phyloP scores from a whole-genome alignment of 1,140 invertebrate species.

The Lepidotrigona ventralis region DNA sequence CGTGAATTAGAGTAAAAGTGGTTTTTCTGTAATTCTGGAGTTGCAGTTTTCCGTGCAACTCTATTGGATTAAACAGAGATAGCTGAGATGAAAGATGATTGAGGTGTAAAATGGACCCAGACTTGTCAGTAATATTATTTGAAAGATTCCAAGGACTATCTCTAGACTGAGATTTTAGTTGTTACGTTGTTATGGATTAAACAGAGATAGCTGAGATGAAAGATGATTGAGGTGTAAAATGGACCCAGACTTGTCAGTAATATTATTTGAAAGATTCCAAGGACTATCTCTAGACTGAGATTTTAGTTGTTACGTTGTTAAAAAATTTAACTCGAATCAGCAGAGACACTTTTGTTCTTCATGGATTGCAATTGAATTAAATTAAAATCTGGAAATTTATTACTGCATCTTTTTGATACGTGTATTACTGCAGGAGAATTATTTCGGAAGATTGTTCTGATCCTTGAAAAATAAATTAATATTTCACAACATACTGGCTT shows the following conservation, averaged over 20 bases:
- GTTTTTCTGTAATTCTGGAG: neutral
- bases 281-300: neutral
- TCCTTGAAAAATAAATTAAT: too few relatives aligned
- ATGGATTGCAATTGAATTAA: neutral
- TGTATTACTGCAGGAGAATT: too few relatives aligned
- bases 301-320: neutral
- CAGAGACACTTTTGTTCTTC: neutral
- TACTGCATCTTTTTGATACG: neutral
- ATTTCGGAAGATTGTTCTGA: too few relatives aligned
- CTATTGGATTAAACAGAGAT: neutral
- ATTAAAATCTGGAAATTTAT: neutral
- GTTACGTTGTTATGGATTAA: neutral
- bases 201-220: neutral
- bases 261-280: neutral
- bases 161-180: neutral
- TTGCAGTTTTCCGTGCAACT: neutral
- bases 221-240: neutral
- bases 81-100: too few relatives aligned
- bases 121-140: slow-evolving; percentile 7
- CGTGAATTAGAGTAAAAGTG: neutral
- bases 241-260: neutral
- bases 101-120: neutral
- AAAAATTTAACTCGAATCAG: neutral
- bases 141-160: neutral
- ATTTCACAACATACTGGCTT: too few relatives aligned